Evolutionary conservation across 2,797 vertebrate species (phyloP), one percentile per base, ranked within the genome.

Genomic region (Setipinna tenuifilis): DNA sequence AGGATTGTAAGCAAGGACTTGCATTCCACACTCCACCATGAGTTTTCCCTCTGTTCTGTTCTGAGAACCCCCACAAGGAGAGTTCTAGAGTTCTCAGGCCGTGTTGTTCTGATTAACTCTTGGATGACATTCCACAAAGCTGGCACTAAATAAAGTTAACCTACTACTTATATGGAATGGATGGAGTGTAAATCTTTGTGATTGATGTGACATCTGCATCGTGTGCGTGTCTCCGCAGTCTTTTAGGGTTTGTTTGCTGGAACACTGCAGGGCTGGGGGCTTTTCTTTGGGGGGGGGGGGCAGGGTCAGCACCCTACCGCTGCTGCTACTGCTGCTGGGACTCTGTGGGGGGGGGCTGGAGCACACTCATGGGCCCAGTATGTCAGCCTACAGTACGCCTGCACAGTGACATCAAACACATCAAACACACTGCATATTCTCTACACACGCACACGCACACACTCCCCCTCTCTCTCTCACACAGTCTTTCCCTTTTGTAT

Each of bases 301-400:
- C 71, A 41, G 19, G 35, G 71, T 44, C 35, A 78, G 71, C 71
- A 78, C 71, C 71, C 71, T n/a, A 31, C 71, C 44, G 68, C 16
- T 17, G 28, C 17, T 35, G 68, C 68, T 44, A 19, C 71, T 78
- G 68, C 31, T 17, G 14, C 17, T 35, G 68, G 0, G 28, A 54
- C 68, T 75, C 28, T 19, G 31, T 16, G 28, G 11, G 65, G 2
- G 65, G 2, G 35, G 17, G 31, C 68, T 17, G 5, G 12, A 17
- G 35, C 31, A 21, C 71, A 41, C 35, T 78, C 35, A 6, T 31
- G 41, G 50, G 2, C 50, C 7, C 50, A 54, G 50, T 54, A 54
- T 54, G 50, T 2, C 9, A 7, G 50, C 50, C 50, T 41, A 78
- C 35, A 41, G 31, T 44, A 78, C 10, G 17, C 10, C 65, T 71